Base-by-base conservation (phyloP, 2,113 vertebrate species). In the Nothobranchius furzeri region DNA sequence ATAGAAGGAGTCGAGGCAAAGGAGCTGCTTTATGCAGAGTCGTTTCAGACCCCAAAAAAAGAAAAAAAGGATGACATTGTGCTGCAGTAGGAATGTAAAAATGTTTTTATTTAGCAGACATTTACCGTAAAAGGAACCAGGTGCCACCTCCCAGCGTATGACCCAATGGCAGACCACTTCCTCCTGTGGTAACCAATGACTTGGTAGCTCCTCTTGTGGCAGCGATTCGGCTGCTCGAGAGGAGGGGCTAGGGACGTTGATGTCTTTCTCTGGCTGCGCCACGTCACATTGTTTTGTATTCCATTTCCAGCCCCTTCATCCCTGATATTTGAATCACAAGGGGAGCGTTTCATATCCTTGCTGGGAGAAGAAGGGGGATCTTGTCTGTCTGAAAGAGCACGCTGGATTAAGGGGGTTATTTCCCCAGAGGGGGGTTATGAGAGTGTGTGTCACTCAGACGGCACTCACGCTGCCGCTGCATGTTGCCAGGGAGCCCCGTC, bases 331-430 rank as follows among this genome's bases (percentile, higher is more conserved):
- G 88, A 92, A 90, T 95, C 94, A 91, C 91, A 78, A 72, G 93
- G 90, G 93, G 91, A 89, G 90, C 88, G 68, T 94, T 95, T 96
- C 92, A 94, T 95, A 95, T 94, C 91, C 92, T 92, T 91, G 91
- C 92, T 90, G 82, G 84, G 93, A 94, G 92, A 93, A 89, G 91
- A 93, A 92, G 94, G 91, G 86, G 88, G 89, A 91, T 94, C 90
- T 89, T 94, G 92, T 94, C 94, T 95, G 93, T 95, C 93, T 96
- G 95, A 95, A 95, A 94, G 93, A 93, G 90, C 92, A 88, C 84
- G 91, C 89, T 93, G 93, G 93, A 96, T 97, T 97, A 95, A 95
- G 94, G 94, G 90, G 93, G 92, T 96, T 96, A 95, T 96, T 97
- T 97, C 94, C 95, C 95, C 89, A 85, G 93, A 93, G 94, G 93